phyloP scores from a whole-genome alignment of 2,888 invertebrate species.

The Drosophila gaucha region DNA sequence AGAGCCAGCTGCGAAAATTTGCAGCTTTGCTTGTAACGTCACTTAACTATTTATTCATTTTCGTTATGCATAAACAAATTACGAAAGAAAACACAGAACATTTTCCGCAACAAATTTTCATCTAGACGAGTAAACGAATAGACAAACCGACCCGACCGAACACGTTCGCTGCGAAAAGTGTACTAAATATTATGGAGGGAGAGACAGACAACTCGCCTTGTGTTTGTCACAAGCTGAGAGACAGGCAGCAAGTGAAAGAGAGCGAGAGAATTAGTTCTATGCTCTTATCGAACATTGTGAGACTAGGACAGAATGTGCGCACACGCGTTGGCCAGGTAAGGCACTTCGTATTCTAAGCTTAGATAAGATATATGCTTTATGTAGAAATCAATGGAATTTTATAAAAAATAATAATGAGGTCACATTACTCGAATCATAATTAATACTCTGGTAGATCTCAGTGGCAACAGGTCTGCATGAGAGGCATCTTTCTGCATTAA shows the following conservation, averaged over 20 bases:
- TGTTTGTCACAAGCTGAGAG: conserved; percentile 15
- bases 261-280: conserved; percentile 4
- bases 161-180: conserved; percentile 29
- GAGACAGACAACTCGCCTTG: conserved; percentile 22
- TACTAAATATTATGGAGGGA: conserved; percentile 32
- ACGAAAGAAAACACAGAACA: conserved; percentile 11
- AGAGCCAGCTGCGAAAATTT: conserved; percentile 37
- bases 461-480: no score
- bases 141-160: conserved; percentile 25
- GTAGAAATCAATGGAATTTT: conserved; percentile 8
- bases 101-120: conserved; percentile 9
- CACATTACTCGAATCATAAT: neutral
- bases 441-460: neutral
- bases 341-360: conserved; percentile 19
- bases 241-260: neutral
- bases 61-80: conserved; percentile 43
- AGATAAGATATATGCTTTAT: conserved; percentile 28
- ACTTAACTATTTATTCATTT: conserved; percentile 31
- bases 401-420: neutral
- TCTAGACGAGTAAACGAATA: neutral
- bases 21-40: conserved; percentile 44
- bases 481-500: no score
- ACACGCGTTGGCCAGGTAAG: conserved; percentile 19
- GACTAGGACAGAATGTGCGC: conserved; percentile 8
- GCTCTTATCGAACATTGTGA: conserved; percentile 16